A percentile compares a stretch with the other conserved stretches of the same genome.
Conservation (phyloP, 1,140 invertebrate species). For the Adoxophyes honmai region DNA sequence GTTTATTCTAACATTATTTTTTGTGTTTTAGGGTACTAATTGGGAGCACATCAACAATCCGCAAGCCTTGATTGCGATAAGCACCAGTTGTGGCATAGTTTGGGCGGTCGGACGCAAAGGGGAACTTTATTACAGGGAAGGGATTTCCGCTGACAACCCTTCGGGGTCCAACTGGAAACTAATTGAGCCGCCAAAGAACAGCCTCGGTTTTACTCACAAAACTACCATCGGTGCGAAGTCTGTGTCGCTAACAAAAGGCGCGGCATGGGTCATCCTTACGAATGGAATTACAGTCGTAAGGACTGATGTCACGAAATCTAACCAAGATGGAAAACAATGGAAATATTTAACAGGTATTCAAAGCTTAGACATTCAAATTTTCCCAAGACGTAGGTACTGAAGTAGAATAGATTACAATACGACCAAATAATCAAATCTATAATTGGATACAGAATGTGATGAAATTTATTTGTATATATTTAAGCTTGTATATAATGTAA, state of each 20-base stretch:
- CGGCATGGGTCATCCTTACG: slow-evolving; percentile 60
- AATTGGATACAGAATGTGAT: background rate
- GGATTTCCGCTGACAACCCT: slow-evolving; percentile 81
- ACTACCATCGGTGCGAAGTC: slow-evolving; percentile 44
- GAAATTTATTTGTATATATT: background rate
- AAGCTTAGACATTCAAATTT: background rate
- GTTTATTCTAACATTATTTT: too few species aligned
- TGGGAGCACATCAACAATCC: slow-evolving; percentile 90
- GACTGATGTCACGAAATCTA: slow-evolving; percentile 46
- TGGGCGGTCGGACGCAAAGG: slow-evolving; percentile 93
- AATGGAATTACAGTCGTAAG: slow-evolving; percentile 61
- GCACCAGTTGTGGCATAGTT: slow-evolving; percentile 81
- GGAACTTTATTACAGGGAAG: slow-evolving; percentile 87
- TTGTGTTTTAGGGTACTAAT: slow-evolving; percentile 81
- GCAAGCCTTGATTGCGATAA: slow-evolving; percentile 86
- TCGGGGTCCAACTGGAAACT: slow-evolving; percentile 66
- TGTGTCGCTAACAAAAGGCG: slow-evolving; percentile 46
- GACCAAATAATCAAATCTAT: background rate
- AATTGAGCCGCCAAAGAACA: slow-evolving; percentile 58
- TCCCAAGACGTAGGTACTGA: background rate
- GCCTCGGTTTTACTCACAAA: slow-evolving; percentile 44
- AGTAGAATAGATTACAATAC: background rate
- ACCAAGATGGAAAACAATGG: slow-evolving; percentile 59
- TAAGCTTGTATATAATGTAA: slow-evolving; percentile 8
- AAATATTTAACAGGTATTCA: slow-evolving; percentile 62